Evolutionary conservation across 1,140 invertebrate species (phyloP), one percentile per base, ranked within the genome.

Genomic region (Lepidurus arcticus): DNA sequence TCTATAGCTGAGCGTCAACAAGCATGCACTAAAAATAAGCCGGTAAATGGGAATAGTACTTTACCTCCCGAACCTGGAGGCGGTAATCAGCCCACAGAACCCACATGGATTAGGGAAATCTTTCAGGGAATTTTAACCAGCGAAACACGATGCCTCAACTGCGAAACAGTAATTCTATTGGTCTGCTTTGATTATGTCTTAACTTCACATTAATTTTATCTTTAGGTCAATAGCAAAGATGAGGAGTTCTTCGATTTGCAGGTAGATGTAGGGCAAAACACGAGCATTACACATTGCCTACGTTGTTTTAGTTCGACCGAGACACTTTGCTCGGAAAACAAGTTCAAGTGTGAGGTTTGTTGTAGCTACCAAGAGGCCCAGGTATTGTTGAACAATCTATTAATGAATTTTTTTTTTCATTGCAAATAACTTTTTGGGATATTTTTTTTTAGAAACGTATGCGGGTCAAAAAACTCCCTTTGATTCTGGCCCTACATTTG

Each of bases 341-440:
- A 99, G 88, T 99, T 99, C 85, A 98, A 98, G 87, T 99, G 98
- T 88, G 97, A 99, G 87, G 94, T 98, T 82, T 99, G 98, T 85
- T 96, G 95, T 85, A 98, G 95, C 85, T 99, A 99, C 87, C 97
- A 99, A 86, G 98, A 99, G 88, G 98, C 97, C 53, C 92, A 94
- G 85, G 93, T 94, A 87, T 85, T 34, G 34, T 85, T 85, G 34
- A 34, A 34, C 34, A 34, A 1, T 34, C 26, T 26, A 1, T 34
- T 34, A 34, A 34, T 34, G 34, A 34, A 3, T 4, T n/a, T n/a
- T n/a, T n/a, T n/a, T n/a, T n/a, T n/a, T 34, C 34, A 34, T 34
- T 34, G 34, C 3, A 4, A 34, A 34, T 34, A 34, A 34, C 34
- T 4, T 34, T 34, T 34, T 34, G 34, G 34, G 34, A 34, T 34